These are phyloP conservation scores for Antigone vipio DNA, from an alignment of 2,113 vertebrate species.

Conservation along the genomic window DNA sequence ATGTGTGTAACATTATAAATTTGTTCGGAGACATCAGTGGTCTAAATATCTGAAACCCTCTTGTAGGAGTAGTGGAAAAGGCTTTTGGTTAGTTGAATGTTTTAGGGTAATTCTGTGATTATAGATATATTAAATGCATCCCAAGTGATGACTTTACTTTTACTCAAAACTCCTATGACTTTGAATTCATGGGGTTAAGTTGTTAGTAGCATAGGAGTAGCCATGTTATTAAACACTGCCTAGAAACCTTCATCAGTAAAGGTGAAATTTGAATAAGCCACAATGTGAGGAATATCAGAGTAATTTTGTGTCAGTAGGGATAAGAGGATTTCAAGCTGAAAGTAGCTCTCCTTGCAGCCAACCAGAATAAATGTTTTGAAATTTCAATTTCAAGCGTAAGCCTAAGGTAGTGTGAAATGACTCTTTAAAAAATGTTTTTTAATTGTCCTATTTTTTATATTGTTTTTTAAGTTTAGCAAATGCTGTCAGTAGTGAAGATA, in stretches of 20 bases:
- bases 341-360: background rate
- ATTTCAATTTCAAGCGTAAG: background rate
- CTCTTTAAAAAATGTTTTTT: background rate
- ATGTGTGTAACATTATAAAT: background rate
- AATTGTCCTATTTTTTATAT: background rate
- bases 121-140: background rate
- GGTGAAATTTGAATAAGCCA: background rate
- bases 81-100: background rate
- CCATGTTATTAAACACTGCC: background rate
- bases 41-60: background rate
- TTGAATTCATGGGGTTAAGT: background rate
- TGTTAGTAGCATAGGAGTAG: background rate
- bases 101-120: background rate
- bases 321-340: slow-evolving; percentile 9
- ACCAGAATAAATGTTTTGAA: background rate
- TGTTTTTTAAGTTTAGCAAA: background rate
- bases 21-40: background rate
- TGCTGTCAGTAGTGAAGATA: background rate
- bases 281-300: background rate
- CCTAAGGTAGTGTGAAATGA: background rate
- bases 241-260: background rate
- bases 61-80: background rate
- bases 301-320: background rate
- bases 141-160: background rate
- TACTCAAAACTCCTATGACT: background rate